These are phyloP conservation scores for Agrotis ipsilon DNA, from an alignment of 2,888 invertebrate genomes.

Conservation along the genomic window DNA sequence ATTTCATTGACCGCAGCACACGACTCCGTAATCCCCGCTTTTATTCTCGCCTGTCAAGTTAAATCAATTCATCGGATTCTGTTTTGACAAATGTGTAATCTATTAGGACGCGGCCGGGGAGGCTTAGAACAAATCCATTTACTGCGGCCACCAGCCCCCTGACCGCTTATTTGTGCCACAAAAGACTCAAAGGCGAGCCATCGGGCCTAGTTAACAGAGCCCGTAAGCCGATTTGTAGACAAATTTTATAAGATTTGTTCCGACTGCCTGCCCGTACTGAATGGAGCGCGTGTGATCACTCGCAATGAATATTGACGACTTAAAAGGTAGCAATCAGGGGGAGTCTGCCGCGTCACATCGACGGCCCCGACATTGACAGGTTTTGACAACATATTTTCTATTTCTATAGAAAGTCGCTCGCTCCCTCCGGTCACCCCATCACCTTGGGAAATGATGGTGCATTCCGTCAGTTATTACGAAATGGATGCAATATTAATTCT, in stretches of 20 bases:
- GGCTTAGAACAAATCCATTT: slow-evolving; percentile 75
- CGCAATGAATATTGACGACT: slow-evolving; percentile 62
- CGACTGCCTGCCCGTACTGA: slow-evolving; percentile 53
- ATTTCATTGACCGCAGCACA: slow-evolving; percentile 29
- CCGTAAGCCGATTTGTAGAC: slow-evolving; percentile 67
- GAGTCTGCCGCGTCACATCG: slow-evolving; percentile 3
- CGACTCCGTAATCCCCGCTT: slow-evolving; percentile 32
- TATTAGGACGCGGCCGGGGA: slow-evolving; percentile 67
- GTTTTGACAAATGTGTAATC: slow-evolving; percentile 81
- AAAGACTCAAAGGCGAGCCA: slow-evolving; percentile 65
- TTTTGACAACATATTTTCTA: slow-evolving; percentile 45
- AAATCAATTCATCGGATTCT: slow-evolving; percentile 67
- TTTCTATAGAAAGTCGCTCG: slow-evolving; percentile 53
- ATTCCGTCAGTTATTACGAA: slow-evolving; percentile 45
- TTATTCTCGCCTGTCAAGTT: slow-evolving; percentile 49
- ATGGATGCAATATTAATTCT: slow-evolving; percentile 55
- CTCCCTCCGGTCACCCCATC: slow-evolving; percentile 35
- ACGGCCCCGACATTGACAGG: slow-evolving; percentile 30
- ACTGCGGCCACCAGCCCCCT: slow-evolving; percentile 61
- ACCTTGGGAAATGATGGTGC: slow-evolving; percentile 59
- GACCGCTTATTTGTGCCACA: slow-evolving; percentile 66
- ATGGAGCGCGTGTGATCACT: slow-evolving; percentile 52
- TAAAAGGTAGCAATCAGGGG: slow-evolving; percentile 55
- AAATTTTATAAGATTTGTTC: slow-evolving; percentile 68
- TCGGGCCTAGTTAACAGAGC: slow-evolving; percentile 62